Conservation (phyloP, 2,888 invertebrate genomes). For the Digitonthophagus gazella region DNA sequence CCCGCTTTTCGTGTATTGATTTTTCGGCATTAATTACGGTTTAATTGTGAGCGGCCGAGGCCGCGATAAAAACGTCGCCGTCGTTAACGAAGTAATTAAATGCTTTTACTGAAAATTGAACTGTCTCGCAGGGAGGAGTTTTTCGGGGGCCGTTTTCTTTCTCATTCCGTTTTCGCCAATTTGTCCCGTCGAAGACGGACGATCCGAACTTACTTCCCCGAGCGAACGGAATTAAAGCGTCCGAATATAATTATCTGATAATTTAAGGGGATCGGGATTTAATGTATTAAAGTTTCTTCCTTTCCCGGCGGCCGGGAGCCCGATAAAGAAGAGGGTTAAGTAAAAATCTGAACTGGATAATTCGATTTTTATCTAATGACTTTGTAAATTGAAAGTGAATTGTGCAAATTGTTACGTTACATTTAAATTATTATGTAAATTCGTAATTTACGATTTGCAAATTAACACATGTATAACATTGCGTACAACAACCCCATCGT, state of each 20-base stretch:
- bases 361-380: no score
- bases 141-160: neutral
- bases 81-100: constrained; percentile 13
- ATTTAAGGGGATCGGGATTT: neutral
- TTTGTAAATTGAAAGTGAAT: no score
- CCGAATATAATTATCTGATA: neutral
- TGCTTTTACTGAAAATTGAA: constrained; percentile 17
- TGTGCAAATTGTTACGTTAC: no score
- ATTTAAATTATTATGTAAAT: neutral
- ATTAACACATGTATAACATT: neutral
- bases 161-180: neutral
- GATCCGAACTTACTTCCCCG: no score
- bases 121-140: neutral
- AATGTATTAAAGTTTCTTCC: neutral
- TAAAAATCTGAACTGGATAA: no score
- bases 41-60: constrained; percentile 21
- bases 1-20: no score
- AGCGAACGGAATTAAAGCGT: neutral
- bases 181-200: neutral
- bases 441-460: no score
- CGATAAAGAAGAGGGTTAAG: no score
- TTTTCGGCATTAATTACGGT: constrained; percentile 26
- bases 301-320: neutral
- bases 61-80: constrained; percentile 15
- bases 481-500: no score